Percentiles rank a stretch among this genome's conserved stretches.
Evolutionary conservation across 2,888 invertebrate species (phyloP).

Genomic region (Callosobruchus maculatus): DNA sequence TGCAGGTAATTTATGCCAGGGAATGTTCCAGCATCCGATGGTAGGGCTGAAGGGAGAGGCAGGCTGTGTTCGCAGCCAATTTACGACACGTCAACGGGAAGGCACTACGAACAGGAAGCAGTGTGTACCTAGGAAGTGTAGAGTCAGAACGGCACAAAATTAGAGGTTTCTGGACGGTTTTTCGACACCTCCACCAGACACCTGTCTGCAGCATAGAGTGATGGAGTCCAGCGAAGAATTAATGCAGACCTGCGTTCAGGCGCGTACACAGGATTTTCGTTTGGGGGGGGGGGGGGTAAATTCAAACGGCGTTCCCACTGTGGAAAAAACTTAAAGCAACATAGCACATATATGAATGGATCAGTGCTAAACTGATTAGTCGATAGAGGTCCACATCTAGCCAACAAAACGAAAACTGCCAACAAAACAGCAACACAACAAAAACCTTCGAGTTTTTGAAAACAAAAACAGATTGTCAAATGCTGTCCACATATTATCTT

Average conservation of each 20-base stretch:
- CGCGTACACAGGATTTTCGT: no score
- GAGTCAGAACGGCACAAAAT: not conserved
- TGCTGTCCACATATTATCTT: no score
- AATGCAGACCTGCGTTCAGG: not conserved
- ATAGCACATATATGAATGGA: no score
- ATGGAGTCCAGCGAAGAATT: not conserved
- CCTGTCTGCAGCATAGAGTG: not conserved
- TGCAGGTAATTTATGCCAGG: constrained; percentile 51
- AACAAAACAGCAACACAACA: no score
- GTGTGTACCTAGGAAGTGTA: not conserved
- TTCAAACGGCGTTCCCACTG: no score
- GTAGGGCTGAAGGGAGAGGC: not conserved
- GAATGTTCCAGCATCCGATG: constrained; percentile 42
- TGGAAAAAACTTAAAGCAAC: no score
- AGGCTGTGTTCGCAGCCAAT: constrained; percentile 49
- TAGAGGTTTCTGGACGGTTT: not conserved
- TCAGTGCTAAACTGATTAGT: no score
- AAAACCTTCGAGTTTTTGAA: no score
- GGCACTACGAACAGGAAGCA: not conserved
- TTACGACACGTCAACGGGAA: constrained; percentile 47
- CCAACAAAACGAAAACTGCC: no score
- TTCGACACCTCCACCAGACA: not conserved
- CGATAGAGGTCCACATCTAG: no score
- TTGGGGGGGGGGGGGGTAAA: no score
- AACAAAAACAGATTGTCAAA: no score